Conservation (phyloP, 2,797 vertebrate species). For the Pipistrellus kuhlii region DNA sequence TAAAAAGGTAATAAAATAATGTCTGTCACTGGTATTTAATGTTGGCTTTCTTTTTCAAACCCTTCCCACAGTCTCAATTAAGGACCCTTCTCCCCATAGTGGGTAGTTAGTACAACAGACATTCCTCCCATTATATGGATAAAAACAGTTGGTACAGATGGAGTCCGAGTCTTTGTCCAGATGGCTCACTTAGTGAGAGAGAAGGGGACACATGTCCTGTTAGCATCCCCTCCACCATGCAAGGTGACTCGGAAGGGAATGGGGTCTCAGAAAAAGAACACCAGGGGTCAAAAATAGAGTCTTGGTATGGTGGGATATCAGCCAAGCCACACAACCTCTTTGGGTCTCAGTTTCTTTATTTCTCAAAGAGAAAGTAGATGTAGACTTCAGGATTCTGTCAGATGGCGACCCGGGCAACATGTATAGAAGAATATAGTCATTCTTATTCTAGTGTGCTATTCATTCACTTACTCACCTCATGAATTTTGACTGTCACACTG, state of each 20-base stretch:
- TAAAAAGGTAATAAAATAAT: neutral
- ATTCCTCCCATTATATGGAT: neutral
- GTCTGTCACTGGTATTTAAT: neutral
- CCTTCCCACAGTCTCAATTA: neutral
- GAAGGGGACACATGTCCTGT: fast-evolving
- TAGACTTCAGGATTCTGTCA: neutral
- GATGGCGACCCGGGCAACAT: neutral
- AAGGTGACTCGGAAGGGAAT: fast-evolving
- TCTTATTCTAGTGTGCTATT: neutral
- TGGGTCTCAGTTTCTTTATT: neutral
- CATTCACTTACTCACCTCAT: neutral
- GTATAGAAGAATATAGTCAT: neutral
- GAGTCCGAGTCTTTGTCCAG: neutral
- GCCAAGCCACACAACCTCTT: neutral
- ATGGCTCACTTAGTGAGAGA: neutral
- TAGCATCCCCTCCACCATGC: neutral
- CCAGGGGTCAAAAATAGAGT: neutral
- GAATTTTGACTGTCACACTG: neutral
- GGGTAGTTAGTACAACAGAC: fast-evolving
- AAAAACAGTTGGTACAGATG: fast-evolving
- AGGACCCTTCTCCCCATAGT: fast-evolving
- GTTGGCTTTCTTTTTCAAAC: neutral
- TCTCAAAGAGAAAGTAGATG: neutral
- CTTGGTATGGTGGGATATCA: neutral
- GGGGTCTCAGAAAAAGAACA: neutral